Conservation (phyloP, 1,140 invertebrate genomes). For the Gryllus bimaculatus region DNA sequence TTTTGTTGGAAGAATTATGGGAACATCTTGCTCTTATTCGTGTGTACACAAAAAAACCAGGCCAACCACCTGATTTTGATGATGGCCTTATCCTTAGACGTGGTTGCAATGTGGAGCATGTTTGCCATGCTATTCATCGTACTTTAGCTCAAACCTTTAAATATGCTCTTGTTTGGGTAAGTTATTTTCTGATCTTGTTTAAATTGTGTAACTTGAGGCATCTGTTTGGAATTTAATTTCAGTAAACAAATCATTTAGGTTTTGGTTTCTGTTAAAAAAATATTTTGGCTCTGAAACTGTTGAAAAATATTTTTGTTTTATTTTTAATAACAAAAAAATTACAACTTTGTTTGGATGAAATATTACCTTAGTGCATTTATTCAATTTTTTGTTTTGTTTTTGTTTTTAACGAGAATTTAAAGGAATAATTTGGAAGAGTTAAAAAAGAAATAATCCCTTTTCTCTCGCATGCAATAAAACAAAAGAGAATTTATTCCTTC, state of each 20-base stretch:
- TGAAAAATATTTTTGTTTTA: too few relatives aligned
- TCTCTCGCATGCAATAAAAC: too few relatives aligned
- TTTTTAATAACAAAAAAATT: too few relatives aligned
- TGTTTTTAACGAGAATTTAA: too few relatives aligned
- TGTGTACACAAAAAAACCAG: constrained; percentile 98
- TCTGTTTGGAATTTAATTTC: not conserved
- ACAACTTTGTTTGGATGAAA: too few relatives aligned
- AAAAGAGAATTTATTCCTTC: too few relatives aligned
- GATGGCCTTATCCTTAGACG: constrained; percentile 86
- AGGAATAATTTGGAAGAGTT: too few relatives aligned
- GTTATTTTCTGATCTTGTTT: constrained; percentile 24
- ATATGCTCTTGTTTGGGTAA: constrained; percentile 93
- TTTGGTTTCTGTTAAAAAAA: not conserved
- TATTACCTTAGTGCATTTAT: too few relatives aligned
- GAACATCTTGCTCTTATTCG: constrained; percentile 87
- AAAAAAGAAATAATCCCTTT: too few relatives aligned
- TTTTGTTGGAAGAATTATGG: constrained; percentile 86
- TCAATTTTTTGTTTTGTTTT: too few relatives aligned
- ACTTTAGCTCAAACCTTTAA: constrained; percentile 86
- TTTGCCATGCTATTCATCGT: constrained; percentile 95
- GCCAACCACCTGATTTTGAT: constrained; percentile 90
- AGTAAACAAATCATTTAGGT: not conserved
- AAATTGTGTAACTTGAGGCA: not conserved
- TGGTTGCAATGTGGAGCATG: constrained; percentile 90
- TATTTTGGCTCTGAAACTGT: not conserved